These are phyloP conservation scores for Aplysia californica DNA, from an alignment of 1,140 invertebrate genomes.

Conservation along the genomic window DNA sequence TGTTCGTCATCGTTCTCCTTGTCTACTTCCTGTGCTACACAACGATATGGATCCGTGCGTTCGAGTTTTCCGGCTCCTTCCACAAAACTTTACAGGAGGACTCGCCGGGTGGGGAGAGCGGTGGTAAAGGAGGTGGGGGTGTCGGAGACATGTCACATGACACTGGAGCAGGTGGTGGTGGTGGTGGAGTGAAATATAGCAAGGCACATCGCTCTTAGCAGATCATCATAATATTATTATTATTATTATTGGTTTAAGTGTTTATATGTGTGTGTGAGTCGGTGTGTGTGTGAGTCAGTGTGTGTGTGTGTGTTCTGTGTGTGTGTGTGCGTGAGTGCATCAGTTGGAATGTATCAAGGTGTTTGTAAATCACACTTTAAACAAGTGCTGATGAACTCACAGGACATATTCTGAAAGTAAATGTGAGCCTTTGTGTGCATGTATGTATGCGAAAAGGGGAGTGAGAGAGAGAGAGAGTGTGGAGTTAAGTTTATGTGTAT, in stretches of 20 bases:
- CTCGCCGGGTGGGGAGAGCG: not conserved
- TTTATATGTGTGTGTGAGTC: too few relatives aligned
- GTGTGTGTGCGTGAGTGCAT: too few relatives aligned
- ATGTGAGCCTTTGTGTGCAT: too few relatives aligned
- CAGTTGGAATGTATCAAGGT: not conserved
- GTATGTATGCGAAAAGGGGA: too few relatives aligned
- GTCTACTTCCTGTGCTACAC: conserved; percentile 63
- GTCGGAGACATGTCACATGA: too few relatives aligned
- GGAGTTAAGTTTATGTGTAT: too few relatives aligned
- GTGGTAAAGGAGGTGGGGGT: not conserved
- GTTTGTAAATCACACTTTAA: conserved; percentile 29
- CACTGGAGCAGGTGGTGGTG: too few relatives aligned
- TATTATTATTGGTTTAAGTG: too few relatives aligned
- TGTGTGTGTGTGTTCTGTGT: too few relatives aligned
- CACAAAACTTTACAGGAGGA: conserved; percentile 38
- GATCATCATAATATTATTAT: not conserved
- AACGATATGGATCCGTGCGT: conserved; percentile 57
- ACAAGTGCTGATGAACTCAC: conserved; percentile 38
- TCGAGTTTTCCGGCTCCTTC: conserved; percentile 57
- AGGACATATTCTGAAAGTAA: too few relatives aligned
- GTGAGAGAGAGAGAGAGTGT: too few relatives aligned
- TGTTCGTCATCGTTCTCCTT: conserved; percentile 50
- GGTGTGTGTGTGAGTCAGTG: too few relatives aligned
- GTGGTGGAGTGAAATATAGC: not conserved
- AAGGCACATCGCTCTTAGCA: not conserved